These are phyloP conservation scores for Falcunculus frontatus DNA, from an alignment of 2,113 vertebrate species.

Conservation along the genomic window DNA sequence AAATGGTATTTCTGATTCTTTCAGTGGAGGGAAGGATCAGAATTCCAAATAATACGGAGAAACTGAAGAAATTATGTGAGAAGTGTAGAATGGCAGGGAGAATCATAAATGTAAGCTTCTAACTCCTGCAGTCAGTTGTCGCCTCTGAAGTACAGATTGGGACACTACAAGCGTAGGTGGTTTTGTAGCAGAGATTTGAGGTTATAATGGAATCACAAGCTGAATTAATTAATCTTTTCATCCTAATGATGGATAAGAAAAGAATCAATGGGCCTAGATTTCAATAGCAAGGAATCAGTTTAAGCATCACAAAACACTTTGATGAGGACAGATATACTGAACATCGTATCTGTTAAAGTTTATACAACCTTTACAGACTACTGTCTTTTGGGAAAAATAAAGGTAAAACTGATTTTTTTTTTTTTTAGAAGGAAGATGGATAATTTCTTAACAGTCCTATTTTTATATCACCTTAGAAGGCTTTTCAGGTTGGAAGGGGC, in stretches of 20 bases:
- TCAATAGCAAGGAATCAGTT: not conserved
- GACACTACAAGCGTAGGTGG: not conserved
- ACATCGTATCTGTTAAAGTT: not conserved
- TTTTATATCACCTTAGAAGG: not conserved
- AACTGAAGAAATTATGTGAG: not conserved
- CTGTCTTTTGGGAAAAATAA: not conserved
- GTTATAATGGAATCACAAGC: not conserved
- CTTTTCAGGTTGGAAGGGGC: not conserved
- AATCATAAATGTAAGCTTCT: not conserved
- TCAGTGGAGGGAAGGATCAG: not conserved
- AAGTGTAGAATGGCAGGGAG: not conserved
- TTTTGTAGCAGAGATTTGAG: not conserved
- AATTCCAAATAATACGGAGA: not conserved
- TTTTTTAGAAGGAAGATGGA: not conserved
- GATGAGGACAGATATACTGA: not conserved
- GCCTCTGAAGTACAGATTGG: not conserved
- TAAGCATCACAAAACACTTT: not conserved
- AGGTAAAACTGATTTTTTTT: not conserved
- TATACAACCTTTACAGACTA: not conserved
- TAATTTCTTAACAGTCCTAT: not conserved
- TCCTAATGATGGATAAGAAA: not conserved
- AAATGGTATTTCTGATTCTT: not conserved
- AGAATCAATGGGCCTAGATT: not conserved
- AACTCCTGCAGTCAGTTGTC: not conserved
- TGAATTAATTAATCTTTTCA: not conserved